Evolutionary conservation across 1,140 invertebrate species (phyloP), one percentile per base, ranked within the genome.

Genomic region (Laupala kohalensis): DNA sequence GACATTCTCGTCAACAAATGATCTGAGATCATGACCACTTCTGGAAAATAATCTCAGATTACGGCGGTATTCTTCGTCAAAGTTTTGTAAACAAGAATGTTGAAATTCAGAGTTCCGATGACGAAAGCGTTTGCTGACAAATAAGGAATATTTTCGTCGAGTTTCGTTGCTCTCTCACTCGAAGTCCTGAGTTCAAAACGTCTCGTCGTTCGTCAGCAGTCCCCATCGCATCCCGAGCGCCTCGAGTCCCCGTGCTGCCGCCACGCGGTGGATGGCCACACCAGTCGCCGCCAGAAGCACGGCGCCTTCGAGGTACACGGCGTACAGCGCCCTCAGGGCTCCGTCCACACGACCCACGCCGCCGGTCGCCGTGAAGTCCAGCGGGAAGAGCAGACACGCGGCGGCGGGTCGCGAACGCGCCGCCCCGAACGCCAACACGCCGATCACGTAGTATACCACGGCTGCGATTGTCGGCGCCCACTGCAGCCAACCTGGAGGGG

Each of bases 291-390:
- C 83, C 25, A 90, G 79, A 12, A 83, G 83, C 70, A 89, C 86
- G 3, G 87, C 88, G 24, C 87, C 82, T 79, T 90, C 88, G 25
- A 90, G 80, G 77, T 89, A 90, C 4, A 89, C 74, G 1, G 83
- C 87, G 75, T 90, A 90, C 4, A 86, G 77, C n/a, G 89, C 81
- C 64, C 88, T 80, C 6, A 89, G 66, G 84, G 78, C 23, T 83
- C 85, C 23, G 69, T 83, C 79, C 53, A 86, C 87, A 6, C 80
- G 83, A 25, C 86, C 86, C 6, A 89, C 83, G 29, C 87, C 87
- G 62, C 88, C 88, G 4, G 85, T 86, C 3, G 87, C 87, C 4
- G 88, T 89, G 73, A 90, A 90, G 76, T 89, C 87, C 72, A 89
- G 75, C 3, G 88, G 88, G 77, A 89, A 90, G 75, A 89, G 80